Conservation (phyloP, 2,888 invertebrate species). For the Zeuzera pyrina region DNA sequence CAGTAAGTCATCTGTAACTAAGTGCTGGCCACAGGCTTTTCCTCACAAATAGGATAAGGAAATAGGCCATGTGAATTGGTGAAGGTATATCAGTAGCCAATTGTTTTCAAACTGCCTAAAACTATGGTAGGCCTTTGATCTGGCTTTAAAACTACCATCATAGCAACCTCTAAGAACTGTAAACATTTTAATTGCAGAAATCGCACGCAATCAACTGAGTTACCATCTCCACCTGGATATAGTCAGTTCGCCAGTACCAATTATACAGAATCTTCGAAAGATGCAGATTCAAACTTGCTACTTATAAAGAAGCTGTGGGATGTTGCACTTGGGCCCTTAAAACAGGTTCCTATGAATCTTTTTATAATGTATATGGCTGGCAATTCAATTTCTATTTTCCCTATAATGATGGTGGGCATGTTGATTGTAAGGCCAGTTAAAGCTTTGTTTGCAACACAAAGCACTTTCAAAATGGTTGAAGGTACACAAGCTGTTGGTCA, state of each 20-base stretch:
- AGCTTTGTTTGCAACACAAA: slow-evolving; percentile 91
- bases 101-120: too few species aligned
- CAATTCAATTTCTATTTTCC: slow-evolving; percentile 98
- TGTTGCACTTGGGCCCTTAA: slow-evolving; percentile 93
- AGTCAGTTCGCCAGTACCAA: slow-evolving; percentile 80
- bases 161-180: slow-evolving; percentile 1
- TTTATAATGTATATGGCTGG: slow-evolving; percentile 99
- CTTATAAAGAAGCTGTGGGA: slow-evolving; percentile 98
- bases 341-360: slow-evolving; percentile 98
- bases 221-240: slow-evolving; percentile 89
- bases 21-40: too few species aligned
- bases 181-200: slow-evolving; percentile 29
- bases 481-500: slow-evolving; percentile 92
- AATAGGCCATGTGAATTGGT: too few species aligned
- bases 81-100: too few species aligned
- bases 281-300: slow-evolving; percentile 86
- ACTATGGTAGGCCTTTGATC: neutral
- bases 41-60: too few species aligned
- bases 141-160: neutral
- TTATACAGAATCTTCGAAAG: slow-evolving; percentile 85
- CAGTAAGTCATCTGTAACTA: too few species aligned
- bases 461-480: slow-evolving; percentile 95
- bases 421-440: slow-evolving; percentile 96
- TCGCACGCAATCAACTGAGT: slow-evolving; percentile 52
- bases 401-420: slow-evolving; percentile 99